These are phyloP conservation scores for Molorchus minor DNA, from an alignment of 2,888 invertebrate genomes.

Conservation along the genomic window DNA sequence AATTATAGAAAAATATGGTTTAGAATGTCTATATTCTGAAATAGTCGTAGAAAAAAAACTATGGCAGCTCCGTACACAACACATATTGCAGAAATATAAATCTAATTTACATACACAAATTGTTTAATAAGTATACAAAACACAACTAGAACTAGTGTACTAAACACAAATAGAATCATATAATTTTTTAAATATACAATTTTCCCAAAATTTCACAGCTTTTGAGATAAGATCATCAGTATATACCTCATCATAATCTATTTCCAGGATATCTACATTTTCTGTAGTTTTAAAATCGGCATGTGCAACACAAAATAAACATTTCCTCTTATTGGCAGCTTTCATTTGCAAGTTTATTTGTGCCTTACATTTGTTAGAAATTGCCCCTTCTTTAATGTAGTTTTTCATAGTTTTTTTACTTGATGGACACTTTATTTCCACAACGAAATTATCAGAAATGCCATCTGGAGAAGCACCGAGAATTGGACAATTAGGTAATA, in stretches of 20 bases:
- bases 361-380: background rate
- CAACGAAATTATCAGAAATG: slow-evolving; percentile 28
- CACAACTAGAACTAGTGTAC: too few species aligned
- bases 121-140: too few species aligned
- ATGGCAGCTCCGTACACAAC: too few species aligned
- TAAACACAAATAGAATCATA: background rate
- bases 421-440: slow-evolving; percentile 38
- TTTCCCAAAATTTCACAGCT: too few species aligned
- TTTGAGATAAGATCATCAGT: too few species aligned
- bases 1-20: too few species aligned
- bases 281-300: background rate
- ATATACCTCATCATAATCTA: background rate
- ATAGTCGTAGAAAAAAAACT: too few species aligned
- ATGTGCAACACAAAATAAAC: background rate
- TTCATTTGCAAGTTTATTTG: background rate
- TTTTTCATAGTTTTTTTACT: slow-evolving; percentile 25
- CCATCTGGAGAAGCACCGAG: slow-evolving; percentile 40
- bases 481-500: slow-evolving; percentile 19
- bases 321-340: background rate
- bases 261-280: background rate
- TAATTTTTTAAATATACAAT: background rate
- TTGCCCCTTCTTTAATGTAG: slow-evolving; percentile 24
- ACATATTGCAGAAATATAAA: too few species aligned
- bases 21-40: too few species aligned
- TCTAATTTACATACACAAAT: too few species aligned